phyloP scores from a whole-genome alignment of 2,113 vertebrate species.

The Megaceryle maxima region DNA sequence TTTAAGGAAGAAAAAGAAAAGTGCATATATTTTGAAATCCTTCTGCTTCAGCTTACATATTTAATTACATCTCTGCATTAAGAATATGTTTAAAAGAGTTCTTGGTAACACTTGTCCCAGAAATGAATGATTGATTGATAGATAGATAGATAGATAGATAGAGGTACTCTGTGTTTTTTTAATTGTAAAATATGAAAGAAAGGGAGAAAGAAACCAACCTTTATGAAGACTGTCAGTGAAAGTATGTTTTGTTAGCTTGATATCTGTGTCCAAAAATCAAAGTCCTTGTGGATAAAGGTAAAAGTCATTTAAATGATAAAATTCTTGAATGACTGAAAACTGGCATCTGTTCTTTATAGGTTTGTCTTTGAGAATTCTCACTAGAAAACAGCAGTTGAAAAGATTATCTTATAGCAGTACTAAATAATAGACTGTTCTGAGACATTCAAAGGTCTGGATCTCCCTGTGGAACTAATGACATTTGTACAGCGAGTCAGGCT shows the following conservation, averaged over 20 bases:
- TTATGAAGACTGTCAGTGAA: not conserved
- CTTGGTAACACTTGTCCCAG: not conserved
- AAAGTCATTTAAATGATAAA: slow-evolving; percentile 57
- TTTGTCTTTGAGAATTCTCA: slow-evolving; percentile 61
- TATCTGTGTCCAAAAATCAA: slow-evolving; percentile 42
- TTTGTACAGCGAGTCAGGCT: slow-evolving; percentile 65
- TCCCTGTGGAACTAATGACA: slow-evolving; percentile 71
- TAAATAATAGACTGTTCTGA: slow-evolving; percentile 68
- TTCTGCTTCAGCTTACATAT: not conserved
- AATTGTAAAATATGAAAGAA: not conserved
- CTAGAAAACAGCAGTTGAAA: slow-evolving; percentile 68
- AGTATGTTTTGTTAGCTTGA: not conserved
- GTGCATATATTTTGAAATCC: not conserved
- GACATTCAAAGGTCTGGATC: slow-evolving; percentile 56
- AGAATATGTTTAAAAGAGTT: not conserved
- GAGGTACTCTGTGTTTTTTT: not conserved
- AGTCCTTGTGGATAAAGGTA: slow-evolving; percentile 25
- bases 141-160: not conserved
- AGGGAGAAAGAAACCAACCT: not conserved
- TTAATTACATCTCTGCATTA: not conserved
- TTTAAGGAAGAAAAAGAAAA: not conserved
- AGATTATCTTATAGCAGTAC: slow-evolving; percentile 64
- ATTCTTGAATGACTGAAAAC: slow-evolving; percentile 50
- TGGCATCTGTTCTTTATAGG: slow-evolving; percentile 46
- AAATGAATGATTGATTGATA: not conserved